Conservation (phyloP, 2,113 vertebrate species). For the Ifrita kowaldi region DNA sequence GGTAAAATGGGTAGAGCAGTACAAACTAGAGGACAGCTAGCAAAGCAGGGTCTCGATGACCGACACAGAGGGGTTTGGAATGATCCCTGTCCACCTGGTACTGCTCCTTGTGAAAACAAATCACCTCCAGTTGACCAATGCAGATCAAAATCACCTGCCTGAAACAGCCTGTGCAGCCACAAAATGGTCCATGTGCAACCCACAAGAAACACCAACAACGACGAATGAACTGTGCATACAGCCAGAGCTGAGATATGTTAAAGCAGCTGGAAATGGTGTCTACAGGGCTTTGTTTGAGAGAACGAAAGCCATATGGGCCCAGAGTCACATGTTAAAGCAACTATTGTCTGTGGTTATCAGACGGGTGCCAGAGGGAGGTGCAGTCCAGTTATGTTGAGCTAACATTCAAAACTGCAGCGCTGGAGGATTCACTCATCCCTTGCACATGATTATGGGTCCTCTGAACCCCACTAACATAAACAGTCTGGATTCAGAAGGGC, state of each 20-base stretch:
- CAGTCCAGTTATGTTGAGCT: background rate
- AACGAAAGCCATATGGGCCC: background rate
- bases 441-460: accelerated
- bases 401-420: background rate
- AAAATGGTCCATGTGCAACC: background rate
- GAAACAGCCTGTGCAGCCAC: background rate
- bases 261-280: background rate
- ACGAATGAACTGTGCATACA: background rate
- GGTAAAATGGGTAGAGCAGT: background rate
- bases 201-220: accelerated
- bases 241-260: background rate
- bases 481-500: background rate
- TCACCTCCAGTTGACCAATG: accelerated
- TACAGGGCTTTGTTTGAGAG: background rate
- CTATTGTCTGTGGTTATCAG: background rate
- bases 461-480: background rate
- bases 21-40: background rate
- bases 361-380: background rate
- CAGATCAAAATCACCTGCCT: background rate
- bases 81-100: background rate
- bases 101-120: background rate
- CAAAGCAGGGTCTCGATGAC: background rate
- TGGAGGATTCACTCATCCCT: background rate
- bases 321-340: background rate
- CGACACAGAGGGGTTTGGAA: background rate